These are phyloP conservation scores for Rallus limicola DNA, from an alignment of 2,113 vertebrate genomes.

Conservation along the genomic window DNA sequence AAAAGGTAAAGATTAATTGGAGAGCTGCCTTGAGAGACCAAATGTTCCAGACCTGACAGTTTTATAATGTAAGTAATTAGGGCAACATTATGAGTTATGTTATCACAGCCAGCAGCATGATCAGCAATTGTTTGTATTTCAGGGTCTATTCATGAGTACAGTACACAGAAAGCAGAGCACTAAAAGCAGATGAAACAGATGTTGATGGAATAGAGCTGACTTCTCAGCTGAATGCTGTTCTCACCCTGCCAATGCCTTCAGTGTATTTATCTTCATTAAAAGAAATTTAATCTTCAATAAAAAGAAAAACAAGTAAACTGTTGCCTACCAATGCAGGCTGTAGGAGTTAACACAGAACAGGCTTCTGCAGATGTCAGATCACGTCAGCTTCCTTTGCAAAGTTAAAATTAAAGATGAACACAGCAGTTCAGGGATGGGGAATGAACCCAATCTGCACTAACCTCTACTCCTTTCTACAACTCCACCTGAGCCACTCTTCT, in stretches of 20 bases:
- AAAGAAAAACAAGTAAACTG: background rate
- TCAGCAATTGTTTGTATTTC: too few relatives aligned
- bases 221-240: background rate
- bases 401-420: background rate
- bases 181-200: too few relatives aligned
- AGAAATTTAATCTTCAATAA: background rate
- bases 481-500: background rate
- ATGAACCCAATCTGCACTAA: background rate
- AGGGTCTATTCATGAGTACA: too few relatives aligned
- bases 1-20: too few relatives aligned
- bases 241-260: background rate
- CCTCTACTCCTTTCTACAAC: background rate
- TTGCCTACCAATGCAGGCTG: background rate
- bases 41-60: too few relatives aligned
- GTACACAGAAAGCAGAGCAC: too few relatives aligned
- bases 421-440: background rate
- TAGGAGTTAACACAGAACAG: background rate
- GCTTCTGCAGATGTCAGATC: background rate
- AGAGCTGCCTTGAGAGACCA: too few relatives aligned
- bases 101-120: too few relatives aligned
- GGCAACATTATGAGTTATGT: too few relatives aligned
- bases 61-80: too few relatives aligned
- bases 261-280: background rate
- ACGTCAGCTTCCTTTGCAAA: background rate
- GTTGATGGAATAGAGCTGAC: too few relatives aligned